Percentiles rank a stretch among this genome's conserved stretches.
Conservation (phyloP, 2,888 invertebrate genomes). For the Odontothrips loti region DNA sequence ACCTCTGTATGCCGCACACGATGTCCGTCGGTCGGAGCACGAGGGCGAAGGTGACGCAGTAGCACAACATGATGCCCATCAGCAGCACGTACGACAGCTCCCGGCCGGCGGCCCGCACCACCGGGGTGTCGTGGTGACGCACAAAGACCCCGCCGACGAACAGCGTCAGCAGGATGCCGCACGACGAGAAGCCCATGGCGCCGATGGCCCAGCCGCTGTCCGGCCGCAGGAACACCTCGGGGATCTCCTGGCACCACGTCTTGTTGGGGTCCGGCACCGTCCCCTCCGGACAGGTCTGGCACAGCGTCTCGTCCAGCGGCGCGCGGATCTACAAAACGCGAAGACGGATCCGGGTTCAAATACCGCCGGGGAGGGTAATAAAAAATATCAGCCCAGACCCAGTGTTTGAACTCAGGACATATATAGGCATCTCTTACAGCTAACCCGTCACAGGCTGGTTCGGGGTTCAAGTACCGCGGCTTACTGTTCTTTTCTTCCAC, state of each 20-base stretch:
- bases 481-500: no score
- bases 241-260: constrained; percentile 68
- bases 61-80: constrained; percentile 84
- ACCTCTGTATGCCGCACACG: constrained; percentile 87
- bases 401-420: no score
- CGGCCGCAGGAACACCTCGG: constrained; percentile 74
- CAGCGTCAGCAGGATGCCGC: constrained; percentile 76
- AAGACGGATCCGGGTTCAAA: no score
- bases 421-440: no score
- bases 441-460: no score
- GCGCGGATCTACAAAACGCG: constrained; percentile 77
- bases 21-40: constrained; percentile 82
- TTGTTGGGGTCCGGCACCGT: constrained; percentile 75
- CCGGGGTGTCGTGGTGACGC: constrained; percentile 86
- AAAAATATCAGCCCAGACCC: no score
- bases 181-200: constrained; percentile 82
- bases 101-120: constrained; percentile 92
- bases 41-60: constrained; percentile 86
- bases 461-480: no score
- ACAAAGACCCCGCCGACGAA: constrained; percentile 75
- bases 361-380: no score
- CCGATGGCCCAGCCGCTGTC: constrained; percentile 90
- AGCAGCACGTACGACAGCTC: constrained; percentile 88
- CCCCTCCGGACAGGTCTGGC: constrained; percentile 55
- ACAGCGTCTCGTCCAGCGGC: constrained; percentile 74